These are phyloP conservation scores for Phalacrocorax pelagicus DNA, from an alignment of 2,113 vertebrate species.

Conservation along the genomic window DNA sequence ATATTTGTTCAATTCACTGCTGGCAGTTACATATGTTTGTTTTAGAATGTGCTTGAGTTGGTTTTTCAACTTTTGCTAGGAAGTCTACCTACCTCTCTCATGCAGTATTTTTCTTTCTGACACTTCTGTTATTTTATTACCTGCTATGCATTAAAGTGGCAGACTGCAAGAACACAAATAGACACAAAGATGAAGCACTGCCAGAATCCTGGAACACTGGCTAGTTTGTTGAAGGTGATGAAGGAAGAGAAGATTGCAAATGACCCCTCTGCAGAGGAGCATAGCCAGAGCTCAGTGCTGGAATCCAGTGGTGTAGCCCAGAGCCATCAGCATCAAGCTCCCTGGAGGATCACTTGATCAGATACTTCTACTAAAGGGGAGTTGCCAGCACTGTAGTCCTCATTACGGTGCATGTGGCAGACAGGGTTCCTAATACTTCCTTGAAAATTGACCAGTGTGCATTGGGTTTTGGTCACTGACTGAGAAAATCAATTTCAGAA, in stretches of 20 bases:
- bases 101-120: constrained; percentile 15
- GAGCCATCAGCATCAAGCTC: background rate
- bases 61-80: background rate
- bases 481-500: background rate
- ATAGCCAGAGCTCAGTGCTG: background rate
- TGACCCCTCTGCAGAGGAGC: background rate
- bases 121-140: constrained; percentile 23
- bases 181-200: background rate
- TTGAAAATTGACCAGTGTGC: background rate
- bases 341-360: background rate
- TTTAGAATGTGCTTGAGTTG: background rate
- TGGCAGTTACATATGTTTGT: background rate
- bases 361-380: background rate
- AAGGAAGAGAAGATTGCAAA: constrained; percentile 23
- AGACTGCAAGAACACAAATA: constrained; percentile 15
- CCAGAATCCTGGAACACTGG: background rate
- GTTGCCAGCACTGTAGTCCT: background rate
- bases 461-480: background rate
- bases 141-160: background rate
- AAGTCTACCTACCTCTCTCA: background rate
- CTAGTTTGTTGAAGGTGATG: background rate
- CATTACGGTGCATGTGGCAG: background rate
- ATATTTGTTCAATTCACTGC: background rate
- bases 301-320: background rate
- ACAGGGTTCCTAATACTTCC: background rate